Evolutionary conservation across 2,888 invertebrate genomes (phyloP).

Genomic region (Caenorhabditis panamensis): DNA sequence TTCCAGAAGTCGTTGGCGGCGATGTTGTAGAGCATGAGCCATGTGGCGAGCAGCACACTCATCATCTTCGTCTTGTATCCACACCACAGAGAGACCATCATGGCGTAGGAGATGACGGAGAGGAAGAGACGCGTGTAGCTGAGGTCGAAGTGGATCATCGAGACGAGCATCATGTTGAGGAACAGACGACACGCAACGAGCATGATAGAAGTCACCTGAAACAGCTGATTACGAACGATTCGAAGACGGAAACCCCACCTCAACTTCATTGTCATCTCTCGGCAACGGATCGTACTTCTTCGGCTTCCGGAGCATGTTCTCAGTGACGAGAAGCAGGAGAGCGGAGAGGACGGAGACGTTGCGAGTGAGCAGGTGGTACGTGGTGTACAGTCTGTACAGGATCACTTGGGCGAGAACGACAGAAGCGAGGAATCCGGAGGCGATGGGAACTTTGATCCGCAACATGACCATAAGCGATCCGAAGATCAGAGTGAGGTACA

Average conservation of each 20-base stretch:
- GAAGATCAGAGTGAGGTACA: conserved; percentile 86
- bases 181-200: conserved; percentile 95
- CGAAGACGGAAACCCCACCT: conserved; percentile 32
- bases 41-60: conserved; percentile 92
- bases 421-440: conserved; percentile 91
- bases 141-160: conserved; percentile 93
- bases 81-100: conserved; percentile 87
- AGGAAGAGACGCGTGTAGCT: conserved; percentile 86
- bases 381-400: conserved; percentile 85
- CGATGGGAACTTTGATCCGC: conserved; percentile 86
- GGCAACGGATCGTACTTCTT: conserved; percentile 86
- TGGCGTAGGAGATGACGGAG: conserved; percentile 27
- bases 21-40: conserved; percentile 90
- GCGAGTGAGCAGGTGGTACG: conserved; percentile 82
- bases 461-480: conserved; percentile 96
- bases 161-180: conserved; percentile 98
- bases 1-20: conserved; percentile 91
- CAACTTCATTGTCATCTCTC: conserved; percentile 85
- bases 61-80: conserved; percentile 97
- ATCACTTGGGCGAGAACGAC: conserved; percentile 92
- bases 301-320: conserved; percentile 83
- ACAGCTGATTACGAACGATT: background rate
- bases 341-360: conserved; percentile 97
- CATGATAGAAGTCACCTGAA: conserved; percentile 92
- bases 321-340: conserved; percentile 93